Conservation (phyloP, 2,113 vertebrate species). For the Zosterops borbonicus region DNA sequence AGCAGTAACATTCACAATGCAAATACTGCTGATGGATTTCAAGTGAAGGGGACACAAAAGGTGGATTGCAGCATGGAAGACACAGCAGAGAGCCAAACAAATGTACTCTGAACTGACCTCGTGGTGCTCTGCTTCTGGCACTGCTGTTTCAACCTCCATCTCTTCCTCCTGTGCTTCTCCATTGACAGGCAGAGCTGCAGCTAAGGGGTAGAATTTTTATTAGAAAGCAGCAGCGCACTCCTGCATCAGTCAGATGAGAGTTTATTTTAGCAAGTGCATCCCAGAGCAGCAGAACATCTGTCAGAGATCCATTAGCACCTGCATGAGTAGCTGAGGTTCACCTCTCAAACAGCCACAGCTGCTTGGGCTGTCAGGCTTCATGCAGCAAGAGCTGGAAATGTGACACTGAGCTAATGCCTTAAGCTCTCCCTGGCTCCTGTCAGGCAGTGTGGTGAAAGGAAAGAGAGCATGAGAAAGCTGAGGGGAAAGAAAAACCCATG, state of each 20-base stretch:
- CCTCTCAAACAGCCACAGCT: background rate
- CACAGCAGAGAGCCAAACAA: background rate
- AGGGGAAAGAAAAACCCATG: background rate
- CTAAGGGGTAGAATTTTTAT: background rate
- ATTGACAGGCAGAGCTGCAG: background rate
- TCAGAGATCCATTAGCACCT: background rate
- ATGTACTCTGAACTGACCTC: constrained; percentile 41
- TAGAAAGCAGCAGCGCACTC: background rate
- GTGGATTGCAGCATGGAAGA: background rate
- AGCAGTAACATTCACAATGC: background rate
- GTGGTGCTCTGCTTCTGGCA: background rate
- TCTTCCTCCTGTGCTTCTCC: constrained; percentile 5
- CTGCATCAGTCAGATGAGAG: background rate
- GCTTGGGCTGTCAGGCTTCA: background rate
- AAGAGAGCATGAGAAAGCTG: background rate
- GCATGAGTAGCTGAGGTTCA: background rate
- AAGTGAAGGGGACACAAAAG: background rate
- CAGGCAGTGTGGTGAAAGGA: background rate
- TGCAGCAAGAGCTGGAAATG: background rate
- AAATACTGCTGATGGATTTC: background rate
- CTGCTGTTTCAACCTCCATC: background rate
- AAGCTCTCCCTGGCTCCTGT: background rate
- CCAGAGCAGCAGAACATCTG: background rate
- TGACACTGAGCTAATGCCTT: background rate
- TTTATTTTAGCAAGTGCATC: background rate